Conservation (phyloP, 2,113 vertebrate species). For the Dasypus novemcinctus region DNA sequence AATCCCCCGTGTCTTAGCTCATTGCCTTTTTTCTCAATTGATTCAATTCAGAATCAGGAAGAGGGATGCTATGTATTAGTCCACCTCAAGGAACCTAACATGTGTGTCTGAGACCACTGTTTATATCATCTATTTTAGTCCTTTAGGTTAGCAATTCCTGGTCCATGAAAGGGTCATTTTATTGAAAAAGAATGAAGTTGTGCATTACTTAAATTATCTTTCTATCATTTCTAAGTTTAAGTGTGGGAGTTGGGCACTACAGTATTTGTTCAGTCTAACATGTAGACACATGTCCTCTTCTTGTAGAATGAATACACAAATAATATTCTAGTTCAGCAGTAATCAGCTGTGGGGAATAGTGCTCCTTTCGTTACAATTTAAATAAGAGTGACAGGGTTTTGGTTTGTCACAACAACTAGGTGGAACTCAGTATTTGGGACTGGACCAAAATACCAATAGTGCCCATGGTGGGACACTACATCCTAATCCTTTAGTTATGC, state of each 20-base stretch:
- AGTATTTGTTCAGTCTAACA: neutral
- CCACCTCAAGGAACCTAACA: neutral
- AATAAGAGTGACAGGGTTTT: neutral
- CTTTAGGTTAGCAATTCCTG: neutral
- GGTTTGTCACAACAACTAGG: neutral
- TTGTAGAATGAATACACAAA: slow-evolving; percentile 12
- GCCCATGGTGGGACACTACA: neutral
- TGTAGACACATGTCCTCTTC: neutral
- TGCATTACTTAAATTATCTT: neutral
- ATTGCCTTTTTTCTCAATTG: neutral
- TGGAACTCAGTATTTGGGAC: neutral
- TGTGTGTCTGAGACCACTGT: neutral
- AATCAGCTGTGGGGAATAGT: neutral
- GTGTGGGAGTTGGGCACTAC: neutral
- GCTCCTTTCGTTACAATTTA: neutral
- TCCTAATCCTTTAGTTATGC: neutral
- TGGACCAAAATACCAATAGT: neutral
- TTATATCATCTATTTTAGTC: neutral
- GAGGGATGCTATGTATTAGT: neutral
- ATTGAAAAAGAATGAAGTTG: slow-evolving; percentile 28
- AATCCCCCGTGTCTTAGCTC: neutral
- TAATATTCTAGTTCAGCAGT: neutral
- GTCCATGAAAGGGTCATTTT: neutral
- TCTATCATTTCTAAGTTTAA: neutral
- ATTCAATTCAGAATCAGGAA: neutral